Evolutionary conservation across 2,797 vertebrate genomes (phyloP).

Genomic region (Buphagus erythrorhynchus): DNA sequence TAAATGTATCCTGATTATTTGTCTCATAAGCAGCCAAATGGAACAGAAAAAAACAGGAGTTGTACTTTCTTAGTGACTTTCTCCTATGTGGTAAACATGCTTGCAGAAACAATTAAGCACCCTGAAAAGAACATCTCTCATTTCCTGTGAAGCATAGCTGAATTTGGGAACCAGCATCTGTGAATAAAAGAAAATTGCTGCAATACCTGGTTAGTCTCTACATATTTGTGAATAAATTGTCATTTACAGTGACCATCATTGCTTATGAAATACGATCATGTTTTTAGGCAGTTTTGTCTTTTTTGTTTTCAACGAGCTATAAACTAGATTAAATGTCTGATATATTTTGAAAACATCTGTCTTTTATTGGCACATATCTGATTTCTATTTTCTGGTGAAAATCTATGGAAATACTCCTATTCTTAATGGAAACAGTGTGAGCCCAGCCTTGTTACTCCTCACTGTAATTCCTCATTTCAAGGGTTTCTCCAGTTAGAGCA

Average conservation of each 20-base stretch:
- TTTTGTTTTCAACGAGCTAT: neutral
- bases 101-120: conserved; percentile 61
- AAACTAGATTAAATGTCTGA: neutral
- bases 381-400: neutral
- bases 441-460: neutral
- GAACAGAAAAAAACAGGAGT: conserved; percentile 29
- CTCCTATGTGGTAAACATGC: conserved; percentile 11
- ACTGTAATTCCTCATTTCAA: neutral
- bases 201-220: neutral
- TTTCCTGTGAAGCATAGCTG: conserved; percentile 39
- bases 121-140: conserved; percentile 29
- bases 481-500: neutral
- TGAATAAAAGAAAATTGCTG: conserved; percentile 6
- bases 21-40: conserved; percentile 54
- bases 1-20: conserved; percentile 61
- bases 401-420: neutral
- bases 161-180: conserved; percentile 21
- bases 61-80: conserved; percentile 53
- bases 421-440: neutral
- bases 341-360: neutral
- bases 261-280: neutral
- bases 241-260: neutral
- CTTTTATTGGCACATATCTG: neutral
- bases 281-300: neutral
- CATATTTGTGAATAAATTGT: neutral